These are phyloP conservation scores for Peromyscus polionotus DNA, from an alignment of 2,113 vertebrate genomes.

Conservation along the genomic window DNA sequence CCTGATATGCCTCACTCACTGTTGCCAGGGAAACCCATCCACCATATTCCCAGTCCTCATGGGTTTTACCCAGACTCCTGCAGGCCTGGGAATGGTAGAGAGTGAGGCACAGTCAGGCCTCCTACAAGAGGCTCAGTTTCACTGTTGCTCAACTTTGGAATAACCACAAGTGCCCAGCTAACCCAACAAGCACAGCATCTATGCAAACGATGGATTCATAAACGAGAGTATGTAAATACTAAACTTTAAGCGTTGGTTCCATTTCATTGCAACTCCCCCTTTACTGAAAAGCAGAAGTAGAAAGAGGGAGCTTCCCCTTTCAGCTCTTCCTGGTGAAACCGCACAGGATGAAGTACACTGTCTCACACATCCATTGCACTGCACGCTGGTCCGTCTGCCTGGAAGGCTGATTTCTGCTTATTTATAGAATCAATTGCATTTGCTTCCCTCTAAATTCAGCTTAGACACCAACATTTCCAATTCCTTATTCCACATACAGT, in stretches of 20 bases:
- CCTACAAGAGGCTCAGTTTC: background rate
- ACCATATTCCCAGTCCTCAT: background rate
- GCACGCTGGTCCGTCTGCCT: background rate
- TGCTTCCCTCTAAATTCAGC: background rate
- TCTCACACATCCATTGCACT: background rate
- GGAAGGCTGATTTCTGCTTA: background rate
- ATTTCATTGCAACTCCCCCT: background rate
- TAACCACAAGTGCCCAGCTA: background rate
- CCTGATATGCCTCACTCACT: background rate
- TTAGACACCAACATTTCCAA: background rate
- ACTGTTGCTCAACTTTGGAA: background rate
- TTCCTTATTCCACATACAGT: background rate
- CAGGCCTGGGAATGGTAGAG: background rate
- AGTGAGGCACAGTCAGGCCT: background rate
- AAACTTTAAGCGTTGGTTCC: background rate
- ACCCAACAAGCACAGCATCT: background rate
- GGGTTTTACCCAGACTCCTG: background rate
- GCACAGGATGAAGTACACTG: rapidly evolving
- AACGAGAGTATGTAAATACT: background rate
- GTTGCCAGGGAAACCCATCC: background rate
- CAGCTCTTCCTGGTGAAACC: conserved; percentile 15
- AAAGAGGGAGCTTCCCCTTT: background rate
- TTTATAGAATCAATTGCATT: background rate
- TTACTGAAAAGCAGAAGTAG: background rate
- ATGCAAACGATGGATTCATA: background rate